phyloP scores from a whole-genome alignment of 2,113 vertebrate genomes.

The Columba livia region DNA sequence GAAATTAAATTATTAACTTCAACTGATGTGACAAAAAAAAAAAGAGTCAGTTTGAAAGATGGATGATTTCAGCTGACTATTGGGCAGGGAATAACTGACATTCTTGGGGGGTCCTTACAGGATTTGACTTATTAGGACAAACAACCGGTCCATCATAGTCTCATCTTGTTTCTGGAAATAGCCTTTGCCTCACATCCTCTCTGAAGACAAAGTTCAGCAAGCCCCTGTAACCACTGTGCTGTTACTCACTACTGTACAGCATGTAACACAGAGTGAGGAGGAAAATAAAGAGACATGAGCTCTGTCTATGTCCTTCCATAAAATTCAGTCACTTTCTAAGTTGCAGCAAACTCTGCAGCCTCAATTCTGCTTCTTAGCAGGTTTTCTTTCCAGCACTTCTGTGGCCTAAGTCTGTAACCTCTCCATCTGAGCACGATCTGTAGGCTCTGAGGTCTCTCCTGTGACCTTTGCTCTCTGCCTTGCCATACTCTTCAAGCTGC shows the following conservation, averaged over 20 bases:
- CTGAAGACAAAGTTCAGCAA: neutral
- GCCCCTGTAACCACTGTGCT: neutral
- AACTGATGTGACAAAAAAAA: neutral
- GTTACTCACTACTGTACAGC: neutral
- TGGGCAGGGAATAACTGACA: neutral
- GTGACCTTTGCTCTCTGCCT: neutral
- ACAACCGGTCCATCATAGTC: neutral
- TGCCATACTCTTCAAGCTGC: neutral
- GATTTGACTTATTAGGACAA: neutral
- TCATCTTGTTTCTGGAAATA: neutral
- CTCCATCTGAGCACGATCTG: neutral
- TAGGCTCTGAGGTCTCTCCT: neutral
- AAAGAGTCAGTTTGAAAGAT: neutral
- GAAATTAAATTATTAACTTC: neutral
- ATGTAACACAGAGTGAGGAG: neutral
- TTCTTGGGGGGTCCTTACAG: neutral
- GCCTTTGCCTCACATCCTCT: neutral
- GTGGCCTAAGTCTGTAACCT: neutral
- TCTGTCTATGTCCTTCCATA: neutral
- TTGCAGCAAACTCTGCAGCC: neutral
- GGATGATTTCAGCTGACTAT: neutral
- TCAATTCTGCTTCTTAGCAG: neutral
- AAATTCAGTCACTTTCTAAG: neutral
- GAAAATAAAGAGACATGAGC: neutral
- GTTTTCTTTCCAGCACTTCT: neutral